Evolutionary conservation across 2,113 vertebrate species (phyloP), one percentile per base, ranked within the genome.

Genomic region (Synchiropus splendidus): DNA sequence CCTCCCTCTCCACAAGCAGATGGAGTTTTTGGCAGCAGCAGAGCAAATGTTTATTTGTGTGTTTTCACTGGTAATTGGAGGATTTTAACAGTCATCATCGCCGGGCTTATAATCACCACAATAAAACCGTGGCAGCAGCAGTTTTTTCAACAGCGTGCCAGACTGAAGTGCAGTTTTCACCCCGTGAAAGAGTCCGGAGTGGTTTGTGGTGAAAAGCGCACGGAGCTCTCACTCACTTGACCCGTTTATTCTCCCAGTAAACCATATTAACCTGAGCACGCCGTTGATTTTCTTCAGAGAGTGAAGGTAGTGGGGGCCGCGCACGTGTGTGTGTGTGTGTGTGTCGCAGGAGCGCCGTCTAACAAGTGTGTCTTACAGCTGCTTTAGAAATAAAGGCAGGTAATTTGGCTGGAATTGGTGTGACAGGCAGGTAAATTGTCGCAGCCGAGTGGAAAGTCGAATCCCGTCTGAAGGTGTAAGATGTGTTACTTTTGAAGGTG

Each of bases 1-100:
- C 66, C 62, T 67, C 64, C 51, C 42, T 54, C 61, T 48, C 48
- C 70, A 66, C 80, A 71, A 79, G 76, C 92, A 92, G 89, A 97
- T 91, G 92, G 89, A 87, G 79, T 75, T 84, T 84, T 88, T 92
- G 89, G 89, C 90, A 90, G 86, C 81, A 69, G 78, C 82, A 77
- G 78, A 67, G 85, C 85, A 82, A 90, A 90, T 90, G 85, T 89
- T 88, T 92, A 89, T 90, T 90, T 89, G 83, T 89, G 67, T 85
- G 86, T 82, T 85, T 86, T 84, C 85, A 82, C 86, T 80, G 83
- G 77, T 84, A 83, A 88, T 87, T 84, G 82, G 88, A 89, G 84
- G 82, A 82, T 83, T 84, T 89, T 87, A 81, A 83, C 84, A 85
- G 82, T 71, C 69, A 78, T 89, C 85, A 77, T 85, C 80, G 70